These are phyloP conservation scores for Clinocottus analis DNA, from an alignment of 2,113 vertebrate species.

Conservation along the genomic window DNA sequence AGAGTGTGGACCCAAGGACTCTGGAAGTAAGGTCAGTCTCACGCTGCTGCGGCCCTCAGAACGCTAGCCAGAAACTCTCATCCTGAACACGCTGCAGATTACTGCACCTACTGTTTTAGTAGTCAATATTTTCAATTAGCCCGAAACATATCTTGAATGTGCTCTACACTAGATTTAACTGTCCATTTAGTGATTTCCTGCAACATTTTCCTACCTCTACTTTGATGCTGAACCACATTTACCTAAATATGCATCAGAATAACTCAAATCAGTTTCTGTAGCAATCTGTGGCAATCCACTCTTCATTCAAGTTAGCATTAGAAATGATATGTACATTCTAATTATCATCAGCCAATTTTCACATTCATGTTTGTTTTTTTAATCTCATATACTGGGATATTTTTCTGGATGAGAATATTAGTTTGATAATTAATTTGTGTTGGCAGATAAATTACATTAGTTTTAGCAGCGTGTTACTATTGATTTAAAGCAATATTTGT, in stretches of 20 bases:
- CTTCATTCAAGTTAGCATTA: constrained; percentile 45
- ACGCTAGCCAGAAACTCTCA: constrained; percentile 76
- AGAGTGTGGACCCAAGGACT: constrained; percentile 99
- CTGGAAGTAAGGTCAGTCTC: constrained; percentile 99
- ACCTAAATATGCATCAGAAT: constrained; percentile 22
- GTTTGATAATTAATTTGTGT: neutral
- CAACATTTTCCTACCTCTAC: constrained; percentile 9
- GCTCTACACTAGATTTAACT: constrained; percentile 15
- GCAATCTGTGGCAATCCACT: constrained; percentile 71
- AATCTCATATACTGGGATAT: constrained; percentile 26
- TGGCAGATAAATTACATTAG: neutral
- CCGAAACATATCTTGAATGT: constrained; percentile 49
- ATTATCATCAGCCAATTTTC: constrained; percentile 32
- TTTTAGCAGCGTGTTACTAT: too few relatives aligned
- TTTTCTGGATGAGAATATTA: constrained; percentile 19
- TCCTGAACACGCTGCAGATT: constrained; percentile 76
- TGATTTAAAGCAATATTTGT: too few relatives aligned
- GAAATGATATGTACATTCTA: neutral
- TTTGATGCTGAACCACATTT: constrained; percentile 37
- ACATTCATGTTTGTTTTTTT: constrained; percentile 49
- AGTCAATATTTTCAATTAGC: constrained; percentile 25
- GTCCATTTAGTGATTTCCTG: constrained; percentile 22
- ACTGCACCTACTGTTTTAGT: constrained; percentile 70
- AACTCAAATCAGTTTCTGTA: constrained; percentile 62
- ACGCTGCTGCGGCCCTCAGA: constrained; percentile 78